Percentiles rank a stretch among this genome's conserved stretches.
Conservation (phyloP, 2,113 vertebrate species). For the Holacanthus passer region DNA sequence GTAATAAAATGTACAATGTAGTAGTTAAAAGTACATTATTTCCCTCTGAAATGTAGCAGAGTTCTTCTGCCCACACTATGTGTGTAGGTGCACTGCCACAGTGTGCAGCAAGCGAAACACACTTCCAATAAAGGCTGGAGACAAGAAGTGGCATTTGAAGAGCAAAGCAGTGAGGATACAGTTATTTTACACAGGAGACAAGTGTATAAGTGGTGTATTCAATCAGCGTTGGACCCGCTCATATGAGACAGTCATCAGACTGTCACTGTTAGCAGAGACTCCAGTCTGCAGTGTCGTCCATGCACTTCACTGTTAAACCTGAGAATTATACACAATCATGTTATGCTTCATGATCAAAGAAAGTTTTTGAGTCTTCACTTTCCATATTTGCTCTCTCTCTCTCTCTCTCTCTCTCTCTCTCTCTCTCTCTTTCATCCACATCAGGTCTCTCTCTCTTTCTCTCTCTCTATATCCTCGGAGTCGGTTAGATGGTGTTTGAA, state of each 20-base stretch:
- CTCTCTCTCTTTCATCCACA: too few relatives aligned
- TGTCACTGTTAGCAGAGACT: neutral
- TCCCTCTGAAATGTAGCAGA: neutral
- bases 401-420: too few relatives aligned
- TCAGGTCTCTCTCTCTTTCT: too few relatives aligned
- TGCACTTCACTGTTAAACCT: too few relatives aligned
- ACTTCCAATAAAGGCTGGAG: neutral
- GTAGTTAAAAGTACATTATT: neutral
- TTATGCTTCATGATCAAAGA: neutral
- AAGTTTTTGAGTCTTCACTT: neutral
- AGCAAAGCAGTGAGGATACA: neutral
- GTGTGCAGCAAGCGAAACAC: neutral
- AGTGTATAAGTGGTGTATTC: neutral
- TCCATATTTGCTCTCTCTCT: too few relatives aligned
- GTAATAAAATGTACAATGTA: neutral
- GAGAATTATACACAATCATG: too few relatives aligned
- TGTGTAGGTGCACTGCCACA: constrained; percentile 28
- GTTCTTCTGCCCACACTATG: constrained; percentile 7
- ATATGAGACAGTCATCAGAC: neutral
- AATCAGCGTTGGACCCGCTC: neutral
- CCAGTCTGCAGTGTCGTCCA: neutral
- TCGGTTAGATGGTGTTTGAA: too few relatives aligned
- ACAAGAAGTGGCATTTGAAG: neutral
- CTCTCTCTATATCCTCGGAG: too few relatives aligned
- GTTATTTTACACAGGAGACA: neutral